Percentiles rank a stretch among this genome's conserved stretches.
Evolutionary conservation across 2,797 vertebrate species (phyloP).

Genomic region (Oreochromis mossambicus): DNA sequence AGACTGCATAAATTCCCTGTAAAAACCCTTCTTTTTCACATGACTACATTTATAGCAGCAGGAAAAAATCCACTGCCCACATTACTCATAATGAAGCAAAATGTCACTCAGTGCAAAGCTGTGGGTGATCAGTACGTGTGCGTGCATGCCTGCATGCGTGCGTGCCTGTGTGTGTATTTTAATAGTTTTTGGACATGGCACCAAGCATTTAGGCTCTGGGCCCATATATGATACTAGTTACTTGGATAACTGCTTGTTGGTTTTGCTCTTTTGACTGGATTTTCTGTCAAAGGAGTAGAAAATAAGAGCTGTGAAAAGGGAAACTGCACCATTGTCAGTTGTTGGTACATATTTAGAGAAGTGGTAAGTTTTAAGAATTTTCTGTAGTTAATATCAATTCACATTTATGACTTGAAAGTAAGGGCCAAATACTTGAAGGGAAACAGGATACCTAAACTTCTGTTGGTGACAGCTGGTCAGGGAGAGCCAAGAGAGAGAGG

Average conservation of each 20-base stretch:
- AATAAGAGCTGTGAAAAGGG: background rate
- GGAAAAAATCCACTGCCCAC: background rate
- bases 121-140: background rate
- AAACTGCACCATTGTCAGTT: background rate
- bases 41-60: background rate
- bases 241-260: background rate
- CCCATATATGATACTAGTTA: background rate
- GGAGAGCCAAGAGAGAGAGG: background rate
- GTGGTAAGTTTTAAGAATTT: background rate
- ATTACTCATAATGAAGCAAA: background rate
- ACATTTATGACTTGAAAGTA: constrained; percentile 35
- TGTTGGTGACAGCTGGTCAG: constrained; percentile 72
- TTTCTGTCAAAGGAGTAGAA: background rate
- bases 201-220: background rate
- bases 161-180: background rate
- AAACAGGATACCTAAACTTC: constrained; percentile 68
- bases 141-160: background rate
- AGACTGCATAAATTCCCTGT: background rate
- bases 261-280: background rate
- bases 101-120: background rate
- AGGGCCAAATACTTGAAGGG: constrained; percentile 50
- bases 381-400: constrained; percentile 24
- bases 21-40: background rate
- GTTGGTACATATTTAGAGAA: background rate
- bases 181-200: background rate